Conservation (phyloP, 2,888 invertebrate genomes). For the Phaonia tiefii region DNA sequence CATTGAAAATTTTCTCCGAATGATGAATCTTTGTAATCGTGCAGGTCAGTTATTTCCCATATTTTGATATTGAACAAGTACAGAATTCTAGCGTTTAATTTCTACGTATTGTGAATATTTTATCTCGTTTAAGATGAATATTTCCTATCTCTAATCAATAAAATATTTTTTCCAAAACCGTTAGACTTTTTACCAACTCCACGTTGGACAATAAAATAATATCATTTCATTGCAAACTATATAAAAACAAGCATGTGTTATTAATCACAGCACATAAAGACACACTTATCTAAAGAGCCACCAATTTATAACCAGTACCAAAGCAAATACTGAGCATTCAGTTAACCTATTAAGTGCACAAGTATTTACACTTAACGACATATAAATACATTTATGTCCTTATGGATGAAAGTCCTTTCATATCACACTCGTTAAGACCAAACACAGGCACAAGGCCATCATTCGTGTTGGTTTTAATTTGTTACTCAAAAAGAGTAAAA, state of each 20-base stretch:
- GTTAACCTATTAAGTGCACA: no score
- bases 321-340: not conserved
- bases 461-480: constrained; percentile 30
- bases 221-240: not conserved
- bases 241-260: constrained; percentile 30
- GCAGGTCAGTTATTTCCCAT: no score
- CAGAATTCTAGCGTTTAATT: no score
- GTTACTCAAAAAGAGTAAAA: constrained; percentile 30
- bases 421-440: not conserved
- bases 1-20: no score
- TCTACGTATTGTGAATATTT: no score
- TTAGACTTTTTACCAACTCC: not conserved
- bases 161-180: no score
- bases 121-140: no score
- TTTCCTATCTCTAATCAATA: no score
- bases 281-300: constrained; percentile 27
- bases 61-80: no score
- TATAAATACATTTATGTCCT: not conserved
- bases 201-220: not conserved
- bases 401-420: not conserved
- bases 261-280: constrained; percentile 33
- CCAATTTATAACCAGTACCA: constrained; percentile 24
- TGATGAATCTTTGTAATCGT: no score
- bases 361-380: no score
- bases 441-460: not conserved